A percentile compares a stretch with the other conserved stretches of the same genome.
Evolutionary conservation across 64 coral and sea anemone species (phyloP).

Genomic region (Platygyra sinensis): DNA sequence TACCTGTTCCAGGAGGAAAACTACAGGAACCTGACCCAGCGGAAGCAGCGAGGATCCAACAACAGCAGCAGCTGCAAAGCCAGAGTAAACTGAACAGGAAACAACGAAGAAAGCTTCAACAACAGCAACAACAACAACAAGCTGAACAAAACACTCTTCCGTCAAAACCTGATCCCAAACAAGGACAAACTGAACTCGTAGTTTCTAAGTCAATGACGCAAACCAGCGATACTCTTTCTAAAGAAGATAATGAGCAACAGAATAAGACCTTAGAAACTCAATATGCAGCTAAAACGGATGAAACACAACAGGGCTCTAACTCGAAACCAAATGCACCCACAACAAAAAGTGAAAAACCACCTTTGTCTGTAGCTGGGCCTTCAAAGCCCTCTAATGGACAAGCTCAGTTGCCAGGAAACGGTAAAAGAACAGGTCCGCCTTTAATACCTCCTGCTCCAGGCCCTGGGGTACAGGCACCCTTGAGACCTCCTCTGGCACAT

Average conservation of each 20-base stretch:
- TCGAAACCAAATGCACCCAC: background rate
- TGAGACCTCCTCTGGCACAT: slow-evolving; percentile 71
- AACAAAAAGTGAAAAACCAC: slow-evolving; percentile 20
- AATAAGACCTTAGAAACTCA: slow-evolving; percentile 16
- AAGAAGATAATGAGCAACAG: slow-evolving; percentile 20
- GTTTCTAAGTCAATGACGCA: slow-evolving; percentile 17
- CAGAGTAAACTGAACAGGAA: slow-evolving; percentile 91
- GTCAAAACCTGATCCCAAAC: slow-evolving; percentile 31
- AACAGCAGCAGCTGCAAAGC: slow-evolving; percentile 50
- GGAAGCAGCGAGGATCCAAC: slow-evolving; percentile 65
- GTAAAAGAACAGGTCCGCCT: slow-evolving; percentile 59
- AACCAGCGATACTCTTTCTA: slow-evolving; percentile 4
- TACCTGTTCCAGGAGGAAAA: slow-evolving; percentile 36
- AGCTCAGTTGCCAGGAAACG: slow-evolving; percentile 48
- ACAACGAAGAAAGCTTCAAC: slow-evolving; percentile 90
- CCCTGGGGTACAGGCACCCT: slow-evolving; percentile 58
- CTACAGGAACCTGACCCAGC: slow-evolving; percentile 74
- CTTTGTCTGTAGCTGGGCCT: background rate
- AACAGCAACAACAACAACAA: slow-evolving; percentile 92
- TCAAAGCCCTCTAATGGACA: slow-evolving; percentile 47
- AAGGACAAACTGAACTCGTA: slow-evolving; percentile 28
- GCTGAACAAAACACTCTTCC: slow-evolving; percentile 20
- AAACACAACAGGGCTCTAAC: slow-evolving; percentile 51
- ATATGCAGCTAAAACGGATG: slow-evolving; percentile 36
- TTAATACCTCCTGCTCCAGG: slow-evolving; percentile 49